Percentiles rank a stretch among this genome's conserved stretches.
phyloP scores from a whole-genome alignment of 2,797 vertebrate genomes.

The Phylloscopus collybita region DNA sequence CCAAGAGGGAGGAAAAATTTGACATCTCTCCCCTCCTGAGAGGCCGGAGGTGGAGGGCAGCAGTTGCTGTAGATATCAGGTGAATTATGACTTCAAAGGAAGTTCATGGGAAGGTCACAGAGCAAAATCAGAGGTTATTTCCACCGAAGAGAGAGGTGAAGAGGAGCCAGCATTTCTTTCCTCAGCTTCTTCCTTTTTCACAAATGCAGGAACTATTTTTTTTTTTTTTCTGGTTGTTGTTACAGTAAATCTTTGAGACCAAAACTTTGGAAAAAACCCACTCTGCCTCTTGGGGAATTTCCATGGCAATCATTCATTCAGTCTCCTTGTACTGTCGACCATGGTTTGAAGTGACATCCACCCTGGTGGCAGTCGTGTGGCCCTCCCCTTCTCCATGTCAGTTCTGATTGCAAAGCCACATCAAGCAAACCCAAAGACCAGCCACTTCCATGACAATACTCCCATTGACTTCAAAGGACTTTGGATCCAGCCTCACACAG shows the following conservation, averaged over 20 bases:
- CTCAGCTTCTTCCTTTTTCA: neutral
- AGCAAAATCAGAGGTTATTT: neutral
- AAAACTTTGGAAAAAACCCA: neutral
- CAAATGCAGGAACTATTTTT: neutral
- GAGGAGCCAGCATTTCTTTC: neutral
- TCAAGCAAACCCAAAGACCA: neutral
- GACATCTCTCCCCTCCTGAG: neutral
- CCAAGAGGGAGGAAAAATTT: neutral
- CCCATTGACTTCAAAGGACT: neutral
- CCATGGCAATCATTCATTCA: neutral
- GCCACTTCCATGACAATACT: neutral
- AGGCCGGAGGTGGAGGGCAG: neutral
- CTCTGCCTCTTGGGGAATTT: neutral
- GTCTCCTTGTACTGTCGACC: neutral
- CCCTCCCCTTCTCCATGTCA: neutral
- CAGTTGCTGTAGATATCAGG: neutral
- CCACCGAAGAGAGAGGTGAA: neutral
- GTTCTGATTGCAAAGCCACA: constrained; percentile 11
- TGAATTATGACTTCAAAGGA: neutral
- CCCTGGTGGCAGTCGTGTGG: neutral
- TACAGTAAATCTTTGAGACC: neutral
- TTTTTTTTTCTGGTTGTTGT: neutral
- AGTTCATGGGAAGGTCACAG: neutral
- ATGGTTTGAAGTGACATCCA: neutral
- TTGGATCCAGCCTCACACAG: neutral